A percentile compares a stretch with the other conserved stretches of the same genome.
phyloP scores from a whole-genome alignment of 2,888 invertebrate species.

The Acheta domesticus region DNA sequence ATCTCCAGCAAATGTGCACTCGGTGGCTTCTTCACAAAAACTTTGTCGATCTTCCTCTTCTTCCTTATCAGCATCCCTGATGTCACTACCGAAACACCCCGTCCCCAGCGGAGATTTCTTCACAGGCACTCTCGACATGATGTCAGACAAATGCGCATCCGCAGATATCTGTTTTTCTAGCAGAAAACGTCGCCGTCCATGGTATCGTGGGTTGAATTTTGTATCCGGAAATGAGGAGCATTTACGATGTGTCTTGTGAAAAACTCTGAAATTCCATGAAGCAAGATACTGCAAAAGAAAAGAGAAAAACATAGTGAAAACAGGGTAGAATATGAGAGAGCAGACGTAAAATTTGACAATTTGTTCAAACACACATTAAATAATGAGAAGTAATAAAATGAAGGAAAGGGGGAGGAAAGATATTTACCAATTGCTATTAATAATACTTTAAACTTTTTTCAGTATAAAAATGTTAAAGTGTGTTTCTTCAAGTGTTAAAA shows the following conservation, averaged over 20 bases:
- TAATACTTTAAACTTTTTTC: too few relatives aligned
- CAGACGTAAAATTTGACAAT: not conserved
- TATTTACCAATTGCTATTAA: too few relatives aligned
- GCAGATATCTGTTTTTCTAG: constrained; percentile 29
- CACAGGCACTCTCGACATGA: not conserved
- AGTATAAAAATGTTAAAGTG: too few relatives aligned
- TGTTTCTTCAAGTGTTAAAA: too few relatives aligned
- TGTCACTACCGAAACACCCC: not conserved
- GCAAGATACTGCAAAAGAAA: constrained; percentile 43
- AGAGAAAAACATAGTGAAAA: constrained; percentile 25
- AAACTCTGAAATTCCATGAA: constrained; percentile 44
- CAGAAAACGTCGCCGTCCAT: constrained; percentile 20
- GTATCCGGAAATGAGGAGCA: constrained; percentile 56
- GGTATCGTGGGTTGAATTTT: constrained; percentile 31
- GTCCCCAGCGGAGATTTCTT: not conserved
- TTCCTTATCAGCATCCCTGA: not conserved
- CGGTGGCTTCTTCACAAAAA: constrained; percentile 19
- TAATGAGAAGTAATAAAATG: not conserved
- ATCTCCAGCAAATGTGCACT: not conserved
- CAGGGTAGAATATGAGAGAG: not conserved
- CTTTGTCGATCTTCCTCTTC: not conserved
- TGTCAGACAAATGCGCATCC: constrained; percentile 21
- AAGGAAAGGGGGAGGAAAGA: too few relatives aligned
- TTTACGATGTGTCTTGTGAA: constrained; percentile 52
- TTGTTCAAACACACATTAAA: not conserved